Evolutionary conservation across 2,888 invertebrate genomes (phyloP).

Genomic region (Agriopis leucophaearia): DNA sequence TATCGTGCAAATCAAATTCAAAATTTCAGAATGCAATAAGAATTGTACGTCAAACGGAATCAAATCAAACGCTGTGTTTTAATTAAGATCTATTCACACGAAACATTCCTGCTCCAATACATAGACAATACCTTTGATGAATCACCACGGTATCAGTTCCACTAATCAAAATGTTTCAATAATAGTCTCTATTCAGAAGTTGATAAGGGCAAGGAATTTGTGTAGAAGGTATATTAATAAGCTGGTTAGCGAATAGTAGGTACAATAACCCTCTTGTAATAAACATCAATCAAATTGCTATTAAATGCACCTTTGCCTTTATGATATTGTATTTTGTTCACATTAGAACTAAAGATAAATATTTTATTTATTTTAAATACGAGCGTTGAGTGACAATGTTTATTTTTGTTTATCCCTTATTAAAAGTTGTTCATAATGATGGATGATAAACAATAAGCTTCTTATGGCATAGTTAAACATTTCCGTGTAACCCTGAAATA

Average conservation of each 20-base stretch:
- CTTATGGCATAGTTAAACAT: too few species aligned
- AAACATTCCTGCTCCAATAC: slow-evolving; percentile 44
- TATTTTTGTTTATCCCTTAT: too few species aligned
- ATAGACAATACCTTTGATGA: slow-evolving; percentile 49
- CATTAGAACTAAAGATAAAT: slow-evolving; percentile 45
- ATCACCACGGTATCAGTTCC: slow-evolving; percentile 33
- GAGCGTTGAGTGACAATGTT: too few species aligned
- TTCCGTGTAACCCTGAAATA: too few species aligned
- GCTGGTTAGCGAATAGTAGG: slow-evolving; percentile 46
- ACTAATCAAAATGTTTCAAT: slow-evolving; percentile 20
- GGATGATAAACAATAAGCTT: too few species aligned
- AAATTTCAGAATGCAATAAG: slow-evolving; percentile 43
- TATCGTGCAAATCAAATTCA: not conserved
- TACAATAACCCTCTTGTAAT: slow-evolving; percentile 61
- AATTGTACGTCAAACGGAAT: slow-evolving; percentile 60
- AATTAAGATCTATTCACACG: slow-evolving; percentile 57
- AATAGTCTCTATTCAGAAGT: slow-evolving; percentile 2
- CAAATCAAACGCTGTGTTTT: slow-evolving; percentile 54
- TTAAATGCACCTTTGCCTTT: slow-evolving; percentile 76
- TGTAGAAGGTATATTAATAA: not conserved
- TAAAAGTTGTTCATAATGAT: too few species aligned
- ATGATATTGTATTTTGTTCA: slow-evolving; percentile 58
- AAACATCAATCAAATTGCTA: slow-evolving; percentile 75
- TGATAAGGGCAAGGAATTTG: slow-evolving; percentile 23
- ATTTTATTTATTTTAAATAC: not conserved